Evolutionary conservation across 35 echinoderm and acorn worm genomes (phyloP).

Genomic region (Apostichopus japonicus): DNA sequence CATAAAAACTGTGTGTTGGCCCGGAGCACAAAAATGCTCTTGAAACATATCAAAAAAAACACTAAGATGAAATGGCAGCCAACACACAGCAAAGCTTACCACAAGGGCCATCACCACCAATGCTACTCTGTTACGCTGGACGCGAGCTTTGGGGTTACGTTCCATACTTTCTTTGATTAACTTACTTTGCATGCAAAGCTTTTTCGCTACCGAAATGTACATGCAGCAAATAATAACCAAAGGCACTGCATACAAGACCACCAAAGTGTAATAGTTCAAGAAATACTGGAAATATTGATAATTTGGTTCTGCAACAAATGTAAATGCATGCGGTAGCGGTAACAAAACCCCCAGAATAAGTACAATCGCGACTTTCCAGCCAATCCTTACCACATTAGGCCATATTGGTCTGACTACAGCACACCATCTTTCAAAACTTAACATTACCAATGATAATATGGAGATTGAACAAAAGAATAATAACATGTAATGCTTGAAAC

Average conservation of each 20-base stretch:
- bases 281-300: neutral
- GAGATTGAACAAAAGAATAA: neutral
- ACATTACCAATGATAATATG: slow-evolving; percentile 7
- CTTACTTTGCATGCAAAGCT: neutral
- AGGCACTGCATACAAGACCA: neutral
- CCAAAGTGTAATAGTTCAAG: neutral
- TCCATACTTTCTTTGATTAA: neutral
- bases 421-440: slow-evolving; percentile 31
- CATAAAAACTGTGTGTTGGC: neutral
- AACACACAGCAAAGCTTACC: slow-evolving; percentile 16
- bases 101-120: slow-evolving; percentile 8
- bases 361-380: neutral
- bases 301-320: no score
- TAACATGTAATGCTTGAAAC: neutral
- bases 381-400: neutral
- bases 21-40: neutral
- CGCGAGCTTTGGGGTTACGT: neutral
- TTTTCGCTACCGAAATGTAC: neutral
- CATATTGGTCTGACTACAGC: slow-evolving; percentile 17
- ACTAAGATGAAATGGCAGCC: neutral
- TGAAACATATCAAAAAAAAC: neutral
- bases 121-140: neutral
- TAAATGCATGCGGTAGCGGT: neutral
- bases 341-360: neutral
- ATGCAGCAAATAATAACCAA: neutral